phyloP scores from a whole-genome alignment of 2,888 invertebrate genomes.

The Heterodera filipjevi region DNA sequence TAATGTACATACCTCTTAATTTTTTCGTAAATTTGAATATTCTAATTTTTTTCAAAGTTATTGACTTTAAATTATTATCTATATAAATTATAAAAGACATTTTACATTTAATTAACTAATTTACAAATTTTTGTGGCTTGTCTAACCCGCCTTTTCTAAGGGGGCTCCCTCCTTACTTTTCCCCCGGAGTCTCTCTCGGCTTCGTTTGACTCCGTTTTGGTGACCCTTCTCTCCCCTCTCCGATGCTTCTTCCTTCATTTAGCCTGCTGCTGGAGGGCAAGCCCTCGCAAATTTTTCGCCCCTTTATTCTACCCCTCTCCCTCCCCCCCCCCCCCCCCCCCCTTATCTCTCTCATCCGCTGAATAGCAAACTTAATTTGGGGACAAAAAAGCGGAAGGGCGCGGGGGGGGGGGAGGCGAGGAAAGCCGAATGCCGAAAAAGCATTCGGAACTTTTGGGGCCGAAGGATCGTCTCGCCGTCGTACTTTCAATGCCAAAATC shows the following conservation, averaged over 20 bases:
- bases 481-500: background rate
- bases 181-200: too few relatives aligned
- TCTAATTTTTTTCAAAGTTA: too few relatives aligned
- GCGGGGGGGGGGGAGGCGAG: background rate
- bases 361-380: slow-evolving; percentile 22
- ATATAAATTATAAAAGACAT: too few relatives aligned
- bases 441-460: background rate
- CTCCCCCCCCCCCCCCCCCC: background rate
- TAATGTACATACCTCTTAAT: too few relatives aligned
- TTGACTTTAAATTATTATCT: too few relatives aligned
- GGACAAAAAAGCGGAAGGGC: background rate
- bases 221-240: too few relatives aligned
- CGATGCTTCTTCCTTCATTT: background rate
- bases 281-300: slow-evolving; percentile 12
- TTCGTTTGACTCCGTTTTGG: too few relatives aligned
- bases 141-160: too few relatives aligned
- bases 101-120: too few relatives aligned
- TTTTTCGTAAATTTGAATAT: too few relatives aligned
- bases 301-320: background rate
- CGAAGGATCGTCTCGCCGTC: background rate
- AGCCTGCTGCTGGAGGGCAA: background rate
- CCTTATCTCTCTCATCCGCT: background rate
- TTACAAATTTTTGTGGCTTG: too few relatives aligned
- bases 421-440: slow-evolving; percentile 5
- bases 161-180: too few relatives aligned